These are phyloP conservation scores for Asteroscopus sphinx DNA, from an alignment of 2,888 invertebrate genomes.

Conservation along the genomic window DNA sequence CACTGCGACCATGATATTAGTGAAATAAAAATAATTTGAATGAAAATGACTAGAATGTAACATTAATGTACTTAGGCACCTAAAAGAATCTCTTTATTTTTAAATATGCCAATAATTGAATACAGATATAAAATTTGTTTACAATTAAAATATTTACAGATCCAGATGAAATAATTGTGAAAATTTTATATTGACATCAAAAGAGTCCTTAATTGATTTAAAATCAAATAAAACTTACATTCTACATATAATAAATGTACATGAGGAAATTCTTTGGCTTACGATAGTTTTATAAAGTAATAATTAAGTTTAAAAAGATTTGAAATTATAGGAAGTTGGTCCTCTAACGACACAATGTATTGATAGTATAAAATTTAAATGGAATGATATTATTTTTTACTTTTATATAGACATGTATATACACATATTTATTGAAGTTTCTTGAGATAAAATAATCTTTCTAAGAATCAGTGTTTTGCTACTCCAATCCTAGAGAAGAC, in stretches of 20 bases:
- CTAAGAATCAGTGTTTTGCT: not conserved
- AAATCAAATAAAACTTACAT: conserved; percentile 50
- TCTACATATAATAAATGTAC: conserved; percentile 50
- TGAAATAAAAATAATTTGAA: conserved; percentile 59
- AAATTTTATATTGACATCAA: conserved; percentile 51
- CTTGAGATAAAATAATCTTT: not conserved
- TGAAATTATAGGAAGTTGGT: conserved; percentile 71
- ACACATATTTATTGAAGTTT: too few relatives aligned
- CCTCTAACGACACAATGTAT: conserved; percentile 69
- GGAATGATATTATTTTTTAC: conserved; percentile 65
- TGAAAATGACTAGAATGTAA: conserved; percentile 84
- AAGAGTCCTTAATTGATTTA: conserved; percentile 49
- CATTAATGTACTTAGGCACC: conserved; percentile 72
- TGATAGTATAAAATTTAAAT: conserved; percentile 60
- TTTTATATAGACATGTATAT: conserved; percentile 20
- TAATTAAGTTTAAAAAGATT: conserved; percentile 43
- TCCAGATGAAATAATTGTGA: conserved; percentile 42
- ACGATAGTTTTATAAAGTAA: conserved; percentile 44
- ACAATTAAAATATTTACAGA: conserved; percentile 49
- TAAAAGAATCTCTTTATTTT: conserved; percentile 57
- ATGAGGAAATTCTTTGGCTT: conserved; percentile 65
- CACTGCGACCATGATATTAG: conserved; percentile 40
- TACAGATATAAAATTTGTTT: conserved; percentile 43
- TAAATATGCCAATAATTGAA: conserved; percentile 50
- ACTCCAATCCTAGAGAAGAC: conserved; percentile 24